Conservation (phyloP, 2,888 invertebrate genomes). For the Drymonia ruficornis region DNA sequence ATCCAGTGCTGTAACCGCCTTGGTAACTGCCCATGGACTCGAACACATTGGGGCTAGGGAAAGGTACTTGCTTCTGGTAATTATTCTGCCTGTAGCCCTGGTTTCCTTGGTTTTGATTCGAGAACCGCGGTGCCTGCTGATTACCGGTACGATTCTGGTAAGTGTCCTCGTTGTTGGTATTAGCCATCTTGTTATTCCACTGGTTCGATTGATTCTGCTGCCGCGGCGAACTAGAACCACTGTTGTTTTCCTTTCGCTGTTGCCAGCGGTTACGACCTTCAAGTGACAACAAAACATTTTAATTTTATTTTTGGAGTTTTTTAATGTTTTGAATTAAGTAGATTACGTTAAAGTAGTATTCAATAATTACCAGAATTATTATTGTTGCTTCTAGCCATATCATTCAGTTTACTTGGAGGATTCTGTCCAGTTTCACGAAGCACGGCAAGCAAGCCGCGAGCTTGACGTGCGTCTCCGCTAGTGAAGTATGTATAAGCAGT, state of each 20-base stretch:
- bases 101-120: conserved; percentile 74
- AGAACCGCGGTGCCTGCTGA: conserved; percentile 80
- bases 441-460: conserved; percentile 95
- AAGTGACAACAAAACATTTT: conserved; percentile 20
- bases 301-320: conserved; percentile 4
- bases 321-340: too few species aligned
- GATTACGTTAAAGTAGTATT: conserved; percentile 5
- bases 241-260: conserved; percentile 84
- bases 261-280: conserved; percentile 86
- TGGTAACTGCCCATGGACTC: conserved; percentile 85
- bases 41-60: conserved; percentile 85
- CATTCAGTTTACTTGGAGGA: conserved; percentile 91
- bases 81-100: conserved; percentile 75
- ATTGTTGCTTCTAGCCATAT: conserved; percentile 87
- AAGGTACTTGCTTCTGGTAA: conserved; percentile 82
- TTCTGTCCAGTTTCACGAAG: conserved; percentile 96
- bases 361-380: conserved; percentile 68
- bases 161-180: conserved; percentile 56
- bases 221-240: conserved; percentile 78
- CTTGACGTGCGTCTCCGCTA: conserved; percentile 94
- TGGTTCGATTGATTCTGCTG: conserved; percentile 74
- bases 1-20: conserved; percentile 80
- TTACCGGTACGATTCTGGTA: conserved; percentile 68
- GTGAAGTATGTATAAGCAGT: conserved; percentile 99
- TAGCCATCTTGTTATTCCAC: conserved; percentile 81